These are phyloP conservation scores for Alfaro cultratus DNA, from an alignment of 2,797 vertebrate species.

Conservation along the genomic window DNA sequence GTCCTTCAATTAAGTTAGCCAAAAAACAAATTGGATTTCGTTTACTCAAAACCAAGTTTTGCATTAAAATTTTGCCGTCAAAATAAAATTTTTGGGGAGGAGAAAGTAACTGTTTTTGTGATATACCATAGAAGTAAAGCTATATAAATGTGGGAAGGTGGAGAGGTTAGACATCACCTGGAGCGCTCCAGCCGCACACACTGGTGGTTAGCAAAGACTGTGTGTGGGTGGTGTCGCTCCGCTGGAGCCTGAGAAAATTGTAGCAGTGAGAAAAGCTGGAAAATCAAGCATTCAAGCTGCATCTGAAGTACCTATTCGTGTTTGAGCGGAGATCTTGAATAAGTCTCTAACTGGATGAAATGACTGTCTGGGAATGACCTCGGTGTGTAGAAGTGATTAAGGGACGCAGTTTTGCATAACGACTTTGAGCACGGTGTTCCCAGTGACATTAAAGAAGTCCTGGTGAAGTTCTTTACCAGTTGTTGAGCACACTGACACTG, in stretches of 20 bases:
- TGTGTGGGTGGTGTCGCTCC: slow-evolving; percentile 31
- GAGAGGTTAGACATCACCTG: slow-evolving; percentile 33
- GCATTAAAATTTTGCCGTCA: slow-evolving; percentile 20
- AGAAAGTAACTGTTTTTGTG: slow-evolving; percentile 27
- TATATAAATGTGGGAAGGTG: slow-evolving; percentile 8
- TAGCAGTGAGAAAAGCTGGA: slow-evolving; percentile 67
- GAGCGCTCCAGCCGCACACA: slow-evolving; percentile 27
- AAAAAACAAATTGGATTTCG: neutral
- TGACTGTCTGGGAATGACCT: slow-evolving; percentile 74
- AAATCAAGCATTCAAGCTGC: slow-evolving; percentile 64
- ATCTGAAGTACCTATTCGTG: slow-evolving; percentile 64
- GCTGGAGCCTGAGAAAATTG: slow-evolving; percentile 67
- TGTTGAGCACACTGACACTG: slow-evolving; percentile 19
- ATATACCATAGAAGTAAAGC: slow-evolving; percentile 35
- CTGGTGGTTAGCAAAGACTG: slow-evolving; percentile 33
- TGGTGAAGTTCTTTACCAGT: slow-evolving; percentile 58
- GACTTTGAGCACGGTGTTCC: slow-evolving; percentile 55
- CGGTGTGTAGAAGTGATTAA: slow-evolving; percentile 75
- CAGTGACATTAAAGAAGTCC: slow-evolving; percentile 51
- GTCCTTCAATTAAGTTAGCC: neutral
- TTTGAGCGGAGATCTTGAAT: slow-evolving; percentile 55
- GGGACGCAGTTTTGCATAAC: slow-evolving; percentile 62
- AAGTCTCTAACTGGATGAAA: slow-evolving; percentile 72
- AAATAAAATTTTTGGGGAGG: slow-evolving; percentile 3
- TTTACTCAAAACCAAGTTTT: neutral